Percentiles rank a stretch among this genome's conserved stretches.
Evolutionary conservation across 2,797 vertebrate genomes (phyloP).

Genomic region (Danio choprae): DNA sequence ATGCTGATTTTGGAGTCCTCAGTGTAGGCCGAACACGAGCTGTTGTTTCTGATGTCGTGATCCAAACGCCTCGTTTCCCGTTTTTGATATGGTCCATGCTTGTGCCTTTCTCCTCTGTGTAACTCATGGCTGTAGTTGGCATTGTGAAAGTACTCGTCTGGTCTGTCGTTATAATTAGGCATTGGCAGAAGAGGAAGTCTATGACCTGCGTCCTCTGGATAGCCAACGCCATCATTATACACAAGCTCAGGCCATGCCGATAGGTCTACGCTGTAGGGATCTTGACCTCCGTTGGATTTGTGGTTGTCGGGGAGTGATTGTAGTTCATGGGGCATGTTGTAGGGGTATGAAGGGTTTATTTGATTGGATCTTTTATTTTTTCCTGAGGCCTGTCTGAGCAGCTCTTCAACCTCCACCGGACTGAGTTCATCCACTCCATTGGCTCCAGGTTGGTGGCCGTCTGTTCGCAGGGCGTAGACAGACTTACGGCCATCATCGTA

Average conservation of each 20-base stretch:
- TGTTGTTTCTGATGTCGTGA: slow-evolving; percentile 34
- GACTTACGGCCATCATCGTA: slow-evolving; percentile 91
- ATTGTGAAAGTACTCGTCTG: slow-evolving; percentile 19
- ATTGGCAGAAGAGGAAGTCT: slow-evolving; percentile 41
- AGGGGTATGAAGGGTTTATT: not conserved
- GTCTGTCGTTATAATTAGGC: slow-evolving; percentile 30
- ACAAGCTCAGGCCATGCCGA: slow-evolving; percentile 52
- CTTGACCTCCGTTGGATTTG: slow-evolving; percentile 61
- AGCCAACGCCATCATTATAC: slow-evolving; percentile 19
- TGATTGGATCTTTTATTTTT: slow-evolving; percentile 66
- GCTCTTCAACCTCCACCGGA: slow-evolving; percentile 86
- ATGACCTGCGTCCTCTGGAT: slow-evolving; percentile 35
- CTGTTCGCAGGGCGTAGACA: slow-evolving; percentile 82
- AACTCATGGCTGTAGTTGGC: slow-evolving; percentile 7
- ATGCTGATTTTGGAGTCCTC: slow-evolving; percentile 73
- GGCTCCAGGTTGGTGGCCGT: slow-evolving; percentile 62
- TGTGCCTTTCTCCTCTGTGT: not conserved
- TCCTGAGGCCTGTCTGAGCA: slow-evolving; percentile 88
- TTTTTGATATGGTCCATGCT: not conserved
- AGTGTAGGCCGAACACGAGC: slow-evolving; percentile 11
- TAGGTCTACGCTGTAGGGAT: slow-evolving; percentile 16
- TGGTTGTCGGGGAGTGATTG: slow-evolving; percentile 73
- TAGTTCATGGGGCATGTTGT: slow-evolving; percentile 64
- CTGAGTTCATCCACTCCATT: slow-evolving; percentile 80
- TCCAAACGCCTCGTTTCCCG: slow-evolving; percentile 12